Conservation (phyloP, 53 echinoderm and acorn worm genomes). For the Antedon mediterranea region DNA sequence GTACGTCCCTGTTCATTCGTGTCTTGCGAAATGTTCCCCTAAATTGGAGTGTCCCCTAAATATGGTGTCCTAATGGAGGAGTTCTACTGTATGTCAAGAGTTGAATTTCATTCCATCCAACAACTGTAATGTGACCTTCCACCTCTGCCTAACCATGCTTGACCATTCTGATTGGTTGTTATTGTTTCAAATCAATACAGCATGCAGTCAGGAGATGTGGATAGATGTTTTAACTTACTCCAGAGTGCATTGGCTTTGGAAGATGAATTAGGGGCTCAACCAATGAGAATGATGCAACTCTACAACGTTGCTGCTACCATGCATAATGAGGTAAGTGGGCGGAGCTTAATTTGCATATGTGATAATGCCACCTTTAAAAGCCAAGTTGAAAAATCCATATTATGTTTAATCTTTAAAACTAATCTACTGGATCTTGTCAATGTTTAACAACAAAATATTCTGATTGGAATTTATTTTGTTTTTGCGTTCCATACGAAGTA, state of each 20-base stretch:
- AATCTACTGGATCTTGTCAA: too few relatives aligned
- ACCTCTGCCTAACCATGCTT: background rate
- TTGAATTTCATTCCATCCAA: background rate
- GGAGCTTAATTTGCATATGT: too few relatives aligned
- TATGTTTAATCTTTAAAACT: too few relatives aligned
- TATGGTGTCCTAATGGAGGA: too few relatives aligned
- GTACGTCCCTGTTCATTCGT: too few relatives aligned
- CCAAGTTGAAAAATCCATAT: too few relatives aligned
- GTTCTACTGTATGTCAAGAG: background rate
- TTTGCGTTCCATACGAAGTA: too few relatives aligned
- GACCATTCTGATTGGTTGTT: background rate
- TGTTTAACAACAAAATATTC: too few relatives aligned
- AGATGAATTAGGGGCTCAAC: slow-evolving; percentile 38
- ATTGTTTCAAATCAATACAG: slow-evolving; percentile 1
- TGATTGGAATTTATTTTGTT: too few relatives aligned
- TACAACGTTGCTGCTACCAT: slow-evolving; percentile 49
- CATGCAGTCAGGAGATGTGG: slow-evolving; percentile 52
- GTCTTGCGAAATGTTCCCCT: too few relatives aligned
- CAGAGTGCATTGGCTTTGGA: slow-evolving; percentile 42
- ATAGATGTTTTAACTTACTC: slow-evolving; percentile 31
- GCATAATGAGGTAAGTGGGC: slow-evolving; percentile 37
- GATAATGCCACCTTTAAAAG: too few relatives aligned
- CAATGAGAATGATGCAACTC: slow-evolving; percentile 40
- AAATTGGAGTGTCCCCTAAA: too few relatives aligned
- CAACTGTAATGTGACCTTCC: background rate